Conservation (phyloP, 2,888 invertebrate genomes). For the Drosophila birchii region DNA sequence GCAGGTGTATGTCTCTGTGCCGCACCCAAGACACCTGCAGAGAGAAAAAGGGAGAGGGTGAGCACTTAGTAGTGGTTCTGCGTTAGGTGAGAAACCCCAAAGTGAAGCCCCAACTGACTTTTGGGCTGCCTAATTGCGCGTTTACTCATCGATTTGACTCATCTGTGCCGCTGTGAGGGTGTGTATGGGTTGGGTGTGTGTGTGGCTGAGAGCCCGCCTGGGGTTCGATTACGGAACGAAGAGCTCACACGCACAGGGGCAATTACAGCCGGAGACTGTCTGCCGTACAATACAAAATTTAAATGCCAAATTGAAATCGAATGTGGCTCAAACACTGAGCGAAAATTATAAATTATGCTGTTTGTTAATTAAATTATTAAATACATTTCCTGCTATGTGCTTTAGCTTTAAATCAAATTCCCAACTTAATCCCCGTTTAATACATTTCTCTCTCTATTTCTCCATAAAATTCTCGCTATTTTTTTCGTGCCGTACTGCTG, state of each 20-base stretch:
- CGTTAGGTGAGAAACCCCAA: conserved; percentile 10
- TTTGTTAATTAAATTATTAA: not conserved
- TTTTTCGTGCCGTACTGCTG: not conserved
- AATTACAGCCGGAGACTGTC: conserved; percentile 3
- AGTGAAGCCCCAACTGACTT: conserved; percentile 23
- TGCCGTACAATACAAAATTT: conserved; percentile 32
- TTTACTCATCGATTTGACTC: conserved; percentile 42
- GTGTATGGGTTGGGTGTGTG: not conserved
- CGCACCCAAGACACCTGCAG: conserved; percentile 91
- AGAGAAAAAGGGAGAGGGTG: conserved; percentile 6
- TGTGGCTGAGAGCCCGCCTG: not conserved
- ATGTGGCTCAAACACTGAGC: conserved; percentile 18
- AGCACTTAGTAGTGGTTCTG: conserved; percentile 21
- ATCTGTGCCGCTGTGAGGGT: not conserved
- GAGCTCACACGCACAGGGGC: conserved; percentile 3
- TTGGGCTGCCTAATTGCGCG: conserved; percentile 40
- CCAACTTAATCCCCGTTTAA: not conserved
- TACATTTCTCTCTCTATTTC: not conserved
- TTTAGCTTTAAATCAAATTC: not conserved
- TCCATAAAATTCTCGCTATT: not conserved
- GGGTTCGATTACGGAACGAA: conserved; percentile 35
- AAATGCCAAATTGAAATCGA: conserved; percentile 50
- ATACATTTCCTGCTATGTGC: not conserved
- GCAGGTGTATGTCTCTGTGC: conserved; percentile 90
- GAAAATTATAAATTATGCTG: not conserved